Evolutionary conservation across 1,140 invertebrate genomes (phyloP), one percentile per base, ranked within the genome.

Genomic region (Drosophila kepulauana): DNA sequence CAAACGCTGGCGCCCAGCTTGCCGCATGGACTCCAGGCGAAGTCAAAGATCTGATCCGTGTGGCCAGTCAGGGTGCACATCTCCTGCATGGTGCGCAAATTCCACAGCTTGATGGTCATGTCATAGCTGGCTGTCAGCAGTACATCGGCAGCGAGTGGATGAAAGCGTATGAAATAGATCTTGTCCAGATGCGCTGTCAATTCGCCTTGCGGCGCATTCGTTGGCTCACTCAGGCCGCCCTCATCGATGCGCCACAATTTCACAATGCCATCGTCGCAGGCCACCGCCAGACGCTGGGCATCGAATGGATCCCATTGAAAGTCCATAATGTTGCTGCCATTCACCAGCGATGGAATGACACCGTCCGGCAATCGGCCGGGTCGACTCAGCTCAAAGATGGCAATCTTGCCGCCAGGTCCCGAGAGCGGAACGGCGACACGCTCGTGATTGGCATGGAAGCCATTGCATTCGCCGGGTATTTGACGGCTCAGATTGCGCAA

Each of bases 221-320:
- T 94, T 1, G 94, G 94, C 76, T 94, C 94, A 63, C 87, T 93
- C 0, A 95, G 71, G 28, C 94, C 94, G 7, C 91, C 92, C 5
- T 94, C 93, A 0, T 95, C 95, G 64, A 98, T 96, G 68, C 94
- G 95, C 98, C 98, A 99, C 30, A 98, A 92, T 75, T 96, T 95
- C 38, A 99, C 95, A 57, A 95, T 95, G n/a, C 97, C 98, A 93
- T 98, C 97, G 88, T 98, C 98, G 89, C 97, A 98, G 25, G 96
- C 97, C 49, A 98, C 97, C 68, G 97, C 95, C 46, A 99, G 93
- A 56, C 96, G 94, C 49, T 94, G 93, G 90, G 96, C 95, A 93
- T 97, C 94, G 91, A 98, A 99, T 1, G 98, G 98, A 94, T 99
- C 97, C 96, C 97, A 99, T 54, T 95, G 95, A 93, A 98, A 99